phyloP scores from a whole-genome alignment of 2,797 vertebrate species.

The Adelosebastes latens region DNA sequence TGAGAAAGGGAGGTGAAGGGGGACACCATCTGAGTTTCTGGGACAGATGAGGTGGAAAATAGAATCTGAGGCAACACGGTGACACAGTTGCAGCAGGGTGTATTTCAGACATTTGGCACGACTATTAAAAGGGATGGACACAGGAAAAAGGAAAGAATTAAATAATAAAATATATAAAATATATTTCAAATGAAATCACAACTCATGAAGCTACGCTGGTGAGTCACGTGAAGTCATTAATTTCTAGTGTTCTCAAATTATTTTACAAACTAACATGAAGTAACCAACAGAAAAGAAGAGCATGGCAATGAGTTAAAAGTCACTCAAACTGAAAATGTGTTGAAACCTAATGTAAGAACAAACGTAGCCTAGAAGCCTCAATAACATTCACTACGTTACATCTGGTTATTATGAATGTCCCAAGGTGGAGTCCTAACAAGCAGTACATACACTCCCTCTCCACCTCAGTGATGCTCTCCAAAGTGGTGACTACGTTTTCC shows the following conservation, averaged over 20 bases:
- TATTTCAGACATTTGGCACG: background rate
- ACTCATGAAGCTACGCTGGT: background rate
- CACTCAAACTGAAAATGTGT: background rate
- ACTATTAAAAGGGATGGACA: background rate
- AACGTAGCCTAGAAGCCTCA: background rate
- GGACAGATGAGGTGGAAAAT: conserved; percentile 57
- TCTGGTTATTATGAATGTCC: background rate
- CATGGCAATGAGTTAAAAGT: background rate
- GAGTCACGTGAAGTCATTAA: background rate
- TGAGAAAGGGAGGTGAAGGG: conserved; percentile 8
- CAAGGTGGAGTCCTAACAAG: background rate
- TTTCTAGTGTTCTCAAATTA: background rate
- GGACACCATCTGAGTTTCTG: conserved; percentile 16
- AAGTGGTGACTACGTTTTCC: background rate
- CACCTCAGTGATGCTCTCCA: background rate
- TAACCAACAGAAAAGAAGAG: background rate
- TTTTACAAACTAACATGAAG: background rate
- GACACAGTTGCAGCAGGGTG: conserved; percentile 19
- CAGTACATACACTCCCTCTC: background rate
- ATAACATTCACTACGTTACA: background rate
- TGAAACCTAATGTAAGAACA: background rate
- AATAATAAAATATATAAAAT: background rate
- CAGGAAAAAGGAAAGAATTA: no score
- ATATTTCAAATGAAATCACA: background rate
- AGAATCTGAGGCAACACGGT: conserved; percentile 44